Evolutionary conservation across 2,797 vertebrate species (phyloP), one percentile per base, ranked within the genome.

Genomic region (Thalassophryne amazonica): DNA sequence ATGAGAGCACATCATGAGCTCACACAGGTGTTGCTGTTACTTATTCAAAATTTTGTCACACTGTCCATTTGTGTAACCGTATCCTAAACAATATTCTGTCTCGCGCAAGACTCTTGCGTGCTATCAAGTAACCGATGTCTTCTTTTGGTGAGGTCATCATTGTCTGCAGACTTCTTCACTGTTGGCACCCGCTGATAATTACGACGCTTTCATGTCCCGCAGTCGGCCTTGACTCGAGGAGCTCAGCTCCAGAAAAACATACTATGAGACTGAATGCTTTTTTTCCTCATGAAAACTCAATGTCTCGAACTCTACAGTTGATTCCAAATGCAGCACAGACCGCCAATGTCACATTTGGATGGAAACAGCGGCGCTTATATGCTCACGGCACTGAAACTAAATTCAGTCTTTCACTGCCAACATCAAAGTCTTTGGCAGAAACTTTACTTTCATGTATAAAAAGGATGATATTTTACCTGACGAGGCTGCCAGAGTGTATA

Each of bases 21-120:
- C 39, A 32, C 12, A 43, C 37, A 31, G 16, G 27, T 63, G 66
- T 53, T 39, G 45, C 20, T 56, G 11, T 43, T 25, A 8, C 31
- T 24, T 40, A 76, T 63, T 52, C 36, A 41, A 73, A 86, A 77
- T 54, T 73, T 46, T 76, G 81, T 15, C 80, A 76, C 53, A 13
- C 14, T 24, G 24, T 63, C 25, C 28, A 53, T 42, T 65, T 22
- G 6, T 70, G 76, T 48, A 79, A 80, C 68, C 51, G 39, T 68
- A 84, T 50, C 38, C 12, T 2, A 22, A 43, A 62, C 56, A 39
- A 69, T 75, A 78, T 81, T 80, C 22, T 40, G 64, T 82, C 78
- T 74, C 83, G 80, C 69, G 41, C 6, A 1, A 64, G 60, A 69
- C 60, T 54, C 32, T 29, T 32, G 75, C 61, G 53, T 41, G 46